Evolutionary conservation across 2,888 invertebrate genomes (phyloP), one percentile per base, ranked within the genome.

Genomic region (Chloroclystis v-ata): DNA sequence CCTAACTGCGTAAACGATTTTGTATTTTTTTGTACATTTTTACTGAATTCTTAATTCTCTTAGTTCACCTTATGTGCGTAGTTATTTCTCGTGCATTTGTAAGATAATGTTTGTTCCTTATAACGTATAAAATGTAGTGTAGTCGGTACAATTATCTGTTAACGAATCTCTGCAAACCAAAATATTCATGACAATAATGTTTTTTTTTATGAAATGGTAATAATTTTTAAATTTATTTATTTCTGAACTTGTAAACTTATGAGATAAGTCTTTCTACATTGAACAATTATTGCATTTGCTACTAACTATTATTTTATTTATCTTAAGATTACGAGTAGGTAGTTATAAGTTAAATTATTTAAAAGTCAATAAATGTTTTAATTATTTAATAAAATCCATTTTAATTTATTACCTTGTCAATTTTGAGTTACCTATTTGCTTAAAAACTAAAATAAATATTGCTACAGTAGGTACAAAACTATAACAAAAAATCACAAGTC

Each of bases 301-400:
- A 54, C 54, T 38, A 74, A 70, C 67, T 66, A 66, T 65, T 65
- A 63, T 66, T 68, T 76, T 72, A 76, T 78, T 74, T 78, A 78
- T 59, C 57, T 64, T 65, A 84, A 80, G 79, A 53, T 72, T 82
- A 83, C 82, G 85, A 78, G 81, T 81, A 80, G 82, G 78, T 72
- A 71, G n/a, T n/a, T n/a, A 73, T 78, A 82, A 79, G 82, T 72
- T 83, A 84, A 85, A 85, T 87, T 87, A 85, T 85, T 78, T 78
- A 78, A 85, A 84, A 85, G 84, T 85, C 85, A 86, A 85, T 85
- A 85, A 84, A 82, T 79, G 81, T 80, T 82, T 81, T 80, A 78
- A 78, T 80, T 75, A 69, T 69, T 73, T 69, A 58, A 54, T 56
- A 50, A 13, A 10, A 39, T 60, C n/a, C n/a, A 42, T 58, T 62